Base-by-base conservation (phyloP, 53 echinoderm and acorn worm species). In the Zoroaster sp. region DNA sequence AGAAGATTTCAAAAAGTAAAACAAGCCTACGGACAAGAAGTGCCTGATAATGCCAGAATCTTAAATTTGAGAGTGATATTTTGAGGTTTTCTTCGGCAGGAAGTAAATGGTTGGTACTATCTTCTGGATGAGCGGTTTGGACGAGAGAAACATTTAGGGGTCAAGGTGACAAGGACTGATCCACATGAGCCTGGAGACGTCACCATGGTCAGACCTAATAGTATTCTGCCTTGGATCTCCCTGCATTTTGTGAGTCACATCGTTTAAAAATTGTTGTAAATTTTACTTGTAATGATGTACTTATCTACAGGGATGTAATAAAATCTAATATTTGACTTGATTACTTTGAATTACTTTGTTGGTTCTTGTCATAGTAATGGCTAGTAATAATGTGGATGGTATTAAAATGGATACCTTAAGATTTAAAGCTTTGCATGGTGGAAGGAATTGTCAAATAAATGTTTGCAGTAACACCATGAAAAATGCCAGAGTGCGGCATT, bases 91-190 rank as follows among this genome's bases (percentile, higher is more conserved):
- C 1, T 33, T 41, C 6, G 5, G 30, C 69, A 94, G 94, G 90
- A 89, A 37, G 74, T 94, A 38, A 90, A 89, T 49, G 94, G 94
- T 21, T 94, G 94, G 94, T 94, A 92, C 68, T 87, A 94, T 63
- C 82, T 94, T 14, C 83, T 94, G 21, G 59, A 90, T 72, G 89
- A 81, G 35, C 88, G 78, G 32, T 51, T 87, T 4, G 94, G 94
- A 63, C 59, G 63, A 23, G 92, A 75, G 37, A 94, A 94, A 42
- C 94, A 94, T 72, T 77, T 92, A 30, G 87, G 90, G 52, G 92
- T 92, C 11, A 76, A 75, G 47, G 34, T 45, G 9, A 17, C n/a
- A 12, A 78, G 37, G 31, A 54, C 45, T 17, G 59, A 55, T 40
- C 43, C 39, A 12, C 46, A 40, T 31, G 37, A 43, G 9, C 32